Base-by-base conservation (phyloP, 1,140 invertebrate genomes). In the Armadillidium nasatum region DNA sequence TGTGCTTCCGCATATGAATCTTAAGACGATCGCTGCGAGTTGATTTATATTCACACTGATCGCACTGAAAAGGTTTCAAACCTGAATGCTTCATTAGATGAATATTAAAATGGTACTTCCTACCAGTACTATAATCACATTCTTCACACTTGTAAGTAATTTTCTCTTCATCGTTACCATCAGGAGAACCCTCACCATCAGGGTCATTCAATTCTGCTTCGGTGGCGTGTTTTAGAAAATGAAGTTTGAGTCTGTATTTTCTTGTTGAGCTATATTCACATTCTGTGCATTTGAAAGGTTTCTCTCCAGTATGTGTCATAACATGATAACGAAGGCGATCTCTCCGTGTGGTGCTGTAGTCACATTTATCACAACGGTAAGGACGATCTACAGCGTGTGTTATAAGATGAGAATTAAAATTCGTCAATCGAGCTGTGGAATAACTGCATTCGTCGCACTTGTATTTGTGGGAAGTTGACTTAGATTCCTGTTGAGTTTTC, bases 11-110 rank as follows among this genome's bases (percentile, higher is more conserved):
- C 21, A 73, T 22, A 19, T 73, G 72, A 19, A 60, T 73, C 67
- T 60, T 73, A 22, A 73, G 45, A 43, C 67, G 72, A 46, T 73
- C 46, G 10, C 67, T 60, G 54, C 67, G 54, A 46, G 72, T 33
- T 10, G 46, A 46, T n/a, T 73, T 73, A 60, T 73, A 73, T 19
- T 73, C 72, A 73, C 72, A 73, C 46, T 73, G 72, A 19, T 50
- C 45, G n/a, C 72, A 73, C 13, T 73, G 72, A 33, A 73, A 73
- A n/a, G 72, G 72, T 33, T 73, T 73, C 11, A 60, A 46, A 46
- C 67, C 72, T 13, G 72, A 60, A 73, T 73, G 72, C n/a, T 60
- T 54, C 22, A 60, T 22, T 7, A 73, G 46, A 60, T 73, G 72
- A 22, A 60, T 73, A 10, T 60, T 73, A 54, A 73, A 43, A 22